Percentiles rank a stretch among this genome's conserved stretches.
Evolutionary conservation across 2,113 vertebrate species (phyloP).

Genomic region (Apus apus): DNA sequence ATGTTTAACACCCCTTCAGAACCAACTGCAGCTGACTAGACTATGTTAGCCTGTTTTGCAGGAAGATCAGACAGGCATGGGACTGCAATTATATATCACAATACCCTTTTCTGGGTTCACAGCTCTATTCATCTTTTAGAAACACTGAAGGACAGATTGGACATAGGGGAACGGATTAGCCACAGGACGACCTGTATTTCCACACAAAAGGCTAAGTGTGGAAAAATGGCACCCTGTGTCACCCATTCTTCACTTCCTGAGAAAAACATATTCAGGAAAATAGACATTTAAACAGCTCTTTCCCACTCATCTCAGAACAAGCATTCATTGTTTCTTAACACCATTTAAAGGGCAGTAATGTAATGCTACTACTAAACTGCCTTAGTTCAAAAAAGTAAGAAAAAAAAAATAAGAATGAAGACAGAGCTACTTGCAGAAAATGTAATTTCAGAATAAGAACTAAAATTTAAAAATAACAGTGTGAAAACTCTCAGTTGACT

Average conservation of each 20-base stretch:
- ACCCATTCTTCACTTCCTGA: constrained; percentile 64
- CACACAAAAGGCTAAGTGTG: constrained; percentile 75
- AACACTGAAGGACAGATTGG: constrained; percentile 66
- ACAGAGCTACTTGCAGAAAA: background rate
- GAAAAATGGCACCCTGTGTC: constrained; percentile 63
- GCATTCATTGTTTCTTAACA: constrained; percentile 42
- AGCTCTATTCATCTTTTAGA: constrained; percentile 73
- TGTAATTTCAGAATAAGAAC: background rate
- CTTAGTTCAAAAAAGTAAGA: background rate
- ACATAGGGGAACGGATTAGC: constrained; percentile 70
- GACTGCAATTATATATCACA: constrained; percentile 66
- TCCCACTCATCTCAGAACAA: constrained; percentile 76
- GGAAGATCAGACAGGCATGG: constrained; percentile 53
- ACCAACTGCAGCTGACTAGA: background rate
- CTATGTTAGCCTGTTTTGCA: constrained; percentile 42
- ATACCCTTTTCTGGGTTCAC: constrained; percentile 57
- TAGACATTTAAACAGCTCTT: constrained; percentile 73
- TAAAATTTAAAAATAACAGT: background rate
- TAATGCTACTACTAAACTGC: background rate
- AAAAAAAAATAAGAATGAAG: background rate
- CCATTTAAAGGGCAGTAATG: background rate
- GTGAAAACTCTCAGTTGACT: background rate
- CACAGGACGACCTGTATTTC: constrained; percentile 78
- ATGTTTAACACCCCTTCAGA: background rate
- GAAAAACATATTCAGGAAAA: constrained; percentile 66